A percentile compares a stretch with the other conserved stretches of the same genome.
These are phyloP conservation scores for Agapostemon virescens DNA, from an alignment of 2,888 invertebrate genomes.

Conservation along the genomic window DNA sequence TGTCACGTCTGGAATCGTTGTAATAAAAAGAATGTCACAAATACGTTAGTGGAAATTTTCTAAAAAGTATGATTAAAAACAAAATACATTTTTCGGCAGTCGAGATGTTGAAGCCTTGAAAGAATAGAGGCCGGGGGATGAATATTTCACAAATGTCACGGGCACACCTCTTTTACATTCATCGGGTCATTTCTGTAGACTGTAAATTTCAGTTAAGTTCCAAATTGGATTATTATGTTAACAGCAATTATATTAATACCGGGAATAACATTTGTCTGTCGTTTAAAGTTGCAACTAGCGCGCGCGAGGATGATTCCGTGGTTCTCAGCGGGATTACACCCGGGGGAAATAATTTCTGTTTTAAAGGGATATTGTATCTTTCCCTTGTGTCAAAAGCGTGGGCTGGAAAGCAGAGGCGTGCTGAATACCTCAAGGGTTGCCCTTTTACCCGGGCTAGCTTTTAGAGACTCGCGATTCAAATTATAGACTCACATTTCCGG, in stretches of 20 bases:
- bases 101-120: too few species aligned
- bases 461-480: constrained; percentile 44
- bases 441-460: constrained; percentile 14
- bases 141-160: too few species aligned
- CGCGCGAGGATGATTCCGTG: constrained; percentile 7
- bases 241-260: not conserved
- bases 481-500: constrained; percentile 51
- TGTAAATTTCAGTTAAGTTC: not conserved
- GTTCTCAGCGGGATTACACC: constrained; percentile 22
- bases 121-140: too few species aligned
- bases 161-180: too few species aligned
- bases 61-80: not conserved
- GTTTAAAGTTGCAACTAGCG: constrained; percentile 18
- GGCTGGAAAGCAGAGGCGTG: not conserved
- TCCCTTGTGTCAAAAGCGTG: constrained; percentile 29
- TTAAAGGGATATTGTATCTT: constrained; percentile 16
- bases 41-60: not conserved
- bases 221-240: not conserved
- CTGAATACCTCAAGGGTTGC: constrained; percentile 8
- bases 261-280: not conserved
- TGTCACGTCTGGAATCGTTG: not conserved
- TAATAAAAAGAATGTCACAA: not conserved
- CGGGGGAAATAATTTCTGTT: constrained; percentile 29
- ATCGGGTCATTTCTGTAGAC: too few species aligned
- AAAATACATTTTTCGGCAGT: not conserved